phyloP scores from a whole-genome alignment of 2,797 vertebrate species.

The Amphiprion clarkii region DNA sequence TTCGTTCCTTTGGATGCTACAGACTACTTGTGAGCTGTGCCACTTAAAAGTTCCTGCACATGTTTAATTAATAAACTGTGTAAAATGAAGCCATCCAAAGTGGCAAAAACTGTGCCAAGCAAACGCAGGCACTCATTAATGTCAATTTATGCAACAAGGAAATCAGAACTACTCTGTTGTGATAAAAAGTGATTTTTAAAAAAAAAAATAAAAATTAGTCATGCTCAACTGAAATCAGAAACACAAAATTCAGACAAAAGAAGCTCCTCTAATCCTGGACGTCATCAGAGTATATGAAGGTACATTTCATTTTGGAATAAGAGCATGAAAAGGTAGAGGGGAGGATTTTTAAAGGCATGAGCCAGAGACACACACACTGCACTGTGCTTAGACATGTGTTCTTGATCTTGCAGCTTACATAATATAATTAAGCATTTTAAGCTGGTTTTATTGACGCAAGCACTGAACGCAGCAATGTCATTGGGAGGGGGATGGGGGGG shows the following conservation, averaged over 20 bases:
- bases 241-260: slow-evolving; percentile 29
- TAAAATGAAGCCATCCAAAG: slow-evolving; percentile 35
- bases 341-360: slow-evolving; percentile 43
- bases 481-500: slow-evolving; percentile 33
- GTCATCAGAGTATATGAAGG: slow-evolving; percentile 40
- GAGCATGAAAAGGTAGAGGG: slow-evolving; percentile 44
- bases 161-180: slow-evolving; percentile 16
- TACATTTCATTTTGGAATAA: slow-evolving; percentile 43
- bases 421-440: slow-evolving; percentile 87
- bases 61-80: slow-evolving; percentile 58
- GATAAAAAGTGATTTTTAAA: slow-evolving; percentile 13
- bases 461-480: slow-evolving; percentile 62
- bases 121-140: slow-evolving; percentile 26
- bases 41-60: slow-evolving; percentile 42
- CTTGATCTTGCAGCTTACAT: slow-evolving; percentile 83
- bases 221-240: slow-evolving; percentile 17
- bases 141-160: slow-evolving; percentile 30
- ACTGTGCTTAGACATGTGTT: slow-evolving; percentile 74
- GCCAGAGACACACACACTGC: slow-evolving; percentile 39
- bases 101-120: slow-evolving; percentile 10
- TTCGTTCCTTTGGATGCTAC: slow-evolving; percentile 31
- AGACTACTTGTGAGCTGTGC: slow-evolving; percentile 49
- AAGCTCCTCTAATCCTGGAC: slow-evolving; percentile 30
- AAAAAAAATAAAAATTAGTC: not conserved
- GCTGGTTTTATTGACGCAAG: slow-evolving; percentile 78